phyloP scores from a whole-genome alignment of 2,797 vertebrate species.

The Carduelis carduelis region DNA sequence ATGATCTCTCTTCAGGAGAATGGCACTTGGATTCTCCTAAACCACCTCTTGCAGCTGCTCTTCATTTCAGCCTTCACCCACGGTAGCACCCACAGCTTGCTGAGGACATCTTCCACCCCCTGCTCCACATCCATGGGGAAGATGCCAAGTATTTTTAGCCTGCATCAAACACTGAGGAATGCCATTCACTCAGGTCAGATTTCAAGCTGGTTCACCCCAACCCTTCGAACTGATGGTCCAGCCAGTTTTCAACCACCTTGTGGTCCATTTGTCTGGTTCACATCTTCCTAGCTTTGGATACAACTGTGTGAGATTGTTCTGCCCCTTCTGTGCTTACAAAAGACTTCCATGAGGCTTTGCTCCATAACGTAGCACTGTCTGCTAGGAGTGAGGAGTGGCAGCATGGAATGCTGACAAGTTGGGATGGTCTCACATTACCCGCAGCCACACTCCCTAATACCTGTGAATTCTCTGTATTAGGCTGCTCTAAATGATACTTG shows the following conservation, averaged over 20 bases:
- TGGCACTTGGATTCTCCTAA: not conserved
- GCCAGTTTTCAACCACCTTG: not conserved
- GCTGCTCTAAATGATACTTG: not conserved
- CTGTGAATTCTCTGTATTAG: not conserved
- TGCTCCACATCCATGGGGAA: not conserved
- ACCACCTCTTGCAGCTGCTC: rapidly evolving
- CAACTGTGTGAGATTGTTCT: not conserved
- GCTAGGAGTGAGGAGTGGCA: not conserved
- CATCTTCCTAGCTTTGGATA: not conserved
- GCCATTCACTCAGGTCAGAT: not conserved
- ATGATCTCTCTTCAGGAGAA: not conserved
- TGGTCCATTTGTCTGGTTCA: not conserved
- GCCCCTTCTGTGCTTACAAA: not conserved
- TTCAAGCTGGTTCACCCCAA: not conserved
- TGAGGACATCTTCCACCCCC: not conserved
- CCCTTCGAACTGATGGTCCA: not conserved
- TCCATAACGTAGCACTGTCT: not conserved
- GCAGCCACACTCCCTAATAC: not conserved
- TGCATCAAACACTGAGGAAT: not conserved
- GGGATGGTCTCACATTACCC: not conserved
- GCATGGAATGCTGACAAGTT: not conserved
- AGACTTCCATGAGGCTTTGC: not conserved
- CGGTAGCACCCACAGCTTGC: not conserved
- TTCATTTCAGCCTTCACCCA: not conserved
- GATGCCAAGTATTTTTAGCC: not conserved